A percentile compares a stretch with the other conserved stretches of the same genome.
These are phyloP conservation scores for Pachyseris speciosa DNA, from an alignment of 64 coral and sea anemone species.

Conservation along the genomic window DNA sequence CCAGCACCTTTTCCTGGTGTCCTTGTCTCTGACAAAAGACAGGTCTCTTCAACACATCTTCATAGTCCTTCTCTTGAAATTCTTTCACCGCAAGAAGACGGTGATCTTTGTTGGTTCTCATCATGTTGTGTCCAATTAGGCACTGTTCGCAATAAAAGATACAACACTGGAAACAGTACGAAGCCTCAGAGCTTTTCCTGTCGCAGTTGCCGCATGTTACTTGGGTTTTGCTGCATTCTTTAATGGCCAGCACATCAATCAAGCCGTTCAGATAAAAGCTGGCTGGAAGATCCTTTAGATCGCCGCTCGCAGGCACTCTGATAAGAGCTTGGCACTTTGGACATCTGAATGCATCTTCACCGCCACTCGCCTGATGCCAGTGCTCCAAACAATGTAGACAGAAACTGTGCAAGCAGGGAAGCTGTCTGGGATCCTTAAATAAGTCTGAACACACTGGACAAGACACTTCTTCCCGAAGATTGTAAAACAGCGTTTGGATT, in stretches of 20 bases:
- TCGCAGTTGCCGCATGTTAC: too few species aligned
- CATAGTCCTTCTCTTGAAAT: not conserved
- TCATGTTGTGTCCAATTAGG: not conserved
- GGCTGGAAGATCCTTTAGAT: not conserved
- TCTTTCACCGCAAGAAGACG: slow-evolving; percentile 5
- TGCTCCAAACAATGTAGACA: not conserved
- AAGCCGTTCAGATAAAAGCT: not conserved
- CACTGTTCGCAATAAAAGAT: not conserved
- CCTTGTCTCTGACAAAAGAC: too few species aligned
- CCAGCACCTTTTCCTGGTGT: too few species aligned
- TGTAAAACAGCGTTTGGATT: not conserved
- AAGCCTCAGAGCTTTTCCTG: not conserved
- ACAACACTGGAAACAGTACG: slow-evolving; percentile 5
- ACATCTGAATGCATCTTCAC: not conserved
- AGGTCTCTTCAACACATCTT: not conserved
- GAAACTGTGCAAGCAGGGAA: slow-evolving; percentile 5
- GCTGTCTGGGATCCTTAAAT: not conserved
- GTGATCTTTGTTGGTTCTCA: not conserved
- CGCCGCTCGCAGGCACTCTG: not conserved
- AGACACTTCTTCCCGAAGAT: not conserved
- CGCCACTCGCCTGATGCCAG: not conserved
- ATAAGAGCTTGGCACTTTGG: not conserved
- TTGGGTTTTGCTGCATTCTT: not conserved
- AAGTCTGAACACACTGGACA: not conserved
- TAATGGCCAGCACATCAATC: too few species aligned